phyloP scores from a whole-genome alignment of 2,797 vertebrate genomes.

The Loris lydekkerianus region DNA sequence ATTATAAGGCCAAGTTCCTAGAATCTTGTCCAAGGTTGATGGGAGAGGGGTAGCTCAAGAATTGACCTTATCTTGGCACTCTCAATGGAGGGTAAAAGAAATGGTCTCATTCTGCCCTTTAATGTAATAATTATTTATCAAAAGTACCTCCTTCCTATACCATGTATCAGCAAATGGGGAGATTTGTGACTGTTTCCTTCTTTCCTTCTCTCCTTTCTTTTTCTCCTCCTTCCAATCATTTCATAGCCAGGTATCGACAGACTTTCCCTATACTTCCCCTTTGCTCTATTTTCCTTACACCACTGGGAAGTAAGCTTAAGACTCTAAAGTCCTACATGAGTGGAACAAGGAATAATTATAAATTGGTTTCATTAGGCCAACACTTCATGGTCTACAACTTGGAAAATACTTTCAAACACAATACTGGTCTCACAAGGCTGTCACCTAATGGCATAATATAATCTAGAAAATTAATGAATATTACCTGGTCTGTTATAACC shows the following conservation, averaged over 20 bases:
- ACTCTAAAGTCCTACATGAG: not conserved
- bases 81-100: not conserved
- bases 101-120: not conserved
- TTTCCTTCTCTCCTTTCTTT: not conserved
- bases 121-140: not conserved
- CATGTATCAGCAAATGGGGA: not conserved
- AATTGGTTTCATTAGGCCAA: not conserved
- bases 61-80: not conserved
- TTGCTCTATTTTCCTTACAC: not conserved
- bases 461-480: slow-evolving; percentile 23
- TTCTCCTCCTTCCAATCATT: not conserved
- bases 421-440: not conserved
- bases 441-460: slow-evolving; percentile 33
- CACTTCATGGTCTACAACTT: not conserved
- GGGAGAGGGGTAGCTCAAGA: not conserved
- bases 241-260: not conserved
- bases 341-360: slow-evolving; percentile 23
- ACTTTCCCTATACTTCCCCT: not conserved
- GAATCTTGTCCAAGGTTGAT: not conserved
- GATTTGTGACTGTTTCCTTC: not conserved
- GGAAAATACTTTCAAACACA: not conserved
- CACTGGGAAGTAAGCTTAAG: not conserved
- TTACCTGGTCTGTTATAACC: not conserved
- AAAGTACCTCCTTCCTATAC: not conserved
- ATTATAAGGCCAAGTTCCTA: not conserved